phyloP scores from a whole-genome alignment of 2,888 invertebrate genomes.

The Erpobdella octoculata region DNA sequence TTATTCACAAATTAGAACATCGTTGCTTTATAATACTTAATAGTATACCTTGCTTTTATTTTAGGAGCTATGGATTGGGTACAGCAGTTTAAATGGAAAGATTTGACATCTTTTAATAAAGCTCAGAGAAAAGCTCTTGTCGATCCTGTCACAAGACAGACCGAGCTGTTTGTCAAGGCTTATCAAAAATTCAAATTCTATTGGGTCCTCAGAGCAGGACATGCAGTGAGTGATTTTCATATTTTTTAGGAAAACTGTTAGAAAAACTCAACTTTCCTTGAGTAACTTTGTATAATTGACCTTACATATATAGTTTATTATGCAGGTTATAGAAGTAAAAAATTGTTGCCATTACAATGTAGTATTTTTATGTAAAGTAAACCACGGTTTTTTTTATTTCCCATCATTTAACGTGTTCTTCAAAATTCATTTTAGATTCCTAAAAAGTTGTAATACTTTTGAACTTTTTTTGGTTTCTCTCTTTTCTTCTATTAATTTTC shows the following conservation, averaged over 20 bases:
- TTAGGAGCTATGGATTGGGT: slow-evolving; percentile 35
- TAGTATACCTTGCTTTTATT: background rate
- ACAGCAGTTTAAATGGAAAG: slow-evolving; percentile 31
- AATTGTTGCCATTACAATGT: background rate
- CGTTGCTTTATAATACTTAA: background rate
- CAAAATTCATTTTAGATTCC: no score
- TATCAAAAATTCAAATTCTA: slow-evolving; percentile 38
- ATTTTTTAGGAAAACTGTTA: background rate
- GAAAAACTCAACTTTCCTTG: background rate
- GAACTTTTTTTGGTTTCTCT: no score
- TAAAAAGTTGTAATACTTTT: no score
- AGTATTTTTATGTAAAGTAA: background rate
- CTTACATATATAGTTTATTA: no score
- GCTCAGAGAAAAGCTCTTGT: slow-evolving; percentile 20
- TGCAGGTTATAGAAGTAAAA: no score
- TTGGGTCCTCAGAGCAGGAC: slow-evolving; percentile 37
- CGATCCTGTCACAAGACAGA: slow-evolving; percentile 32
- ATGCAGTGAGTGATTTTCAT: slow-evolving; percentile 32
- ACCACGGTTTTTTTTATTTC: no score
- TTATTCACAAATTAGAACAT: background rate
- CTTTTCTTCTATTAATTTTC: no score
- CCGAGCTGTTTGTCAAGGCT: slow-evolving; percentile 38
- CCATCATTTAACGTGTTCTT: no score
- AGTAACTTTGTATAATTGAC: no score
- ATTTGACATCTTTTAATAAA: slow-evolving; percentile 25